phyloP scores from a whole-genome alignment of 2,888 invertebrate species.

The Oxytorus armatus region DNA sequence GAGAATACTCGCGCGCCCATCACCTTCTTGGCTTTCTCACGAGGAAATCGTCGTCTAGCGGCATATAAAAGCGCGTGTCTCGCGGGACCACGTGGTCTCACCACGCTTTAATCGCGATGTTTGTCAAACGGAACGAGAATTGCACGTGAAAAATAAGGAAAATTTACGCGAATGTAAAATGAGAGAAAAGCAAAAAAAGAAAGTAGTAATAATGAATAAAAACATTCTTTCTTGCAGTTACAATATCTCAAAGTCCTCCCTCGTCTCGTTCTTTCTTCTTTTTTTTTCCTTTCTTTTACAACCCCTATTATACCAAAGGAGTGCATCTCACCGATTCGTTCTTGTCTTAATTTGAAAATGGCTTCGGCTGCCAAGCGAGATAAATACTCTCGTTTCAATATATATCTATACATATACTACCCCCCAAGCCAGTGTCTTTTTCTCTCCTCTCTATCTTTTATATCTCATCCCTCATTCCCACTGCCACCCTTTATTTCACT shows the following conservation, averaged over 20 bases:
- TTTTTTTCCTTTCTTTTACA: background rate
- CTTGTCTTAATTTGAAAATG: constrained; percentile 68
- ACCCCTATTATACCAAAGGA: constrained; percentile 56
- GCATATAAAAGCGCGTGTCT: constrained; percentile 1
- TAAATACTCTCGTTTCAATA: constrained; percentile 58
- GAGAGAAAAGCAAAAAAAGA: background rate
- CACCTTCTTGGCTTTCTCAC: constrained; percentile 77
- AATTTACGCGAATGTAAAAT: too few relatives aligned
- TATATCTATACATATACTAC: background rate
- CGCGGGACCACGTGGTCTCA: constrained; percentile 42
- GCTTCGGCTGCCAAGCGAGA: constrained; percentile 68
- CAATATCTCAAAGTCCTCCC: constrained; percentile 44
- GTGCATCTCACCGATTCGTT: constrained; percentile 66
- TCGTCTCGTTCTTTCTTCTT: background rate
- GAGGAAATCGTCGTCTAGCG: constrained; percentile 50
- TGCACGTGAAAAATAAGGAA: too few relatives aligned
- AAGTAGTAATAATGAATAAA: background rate
- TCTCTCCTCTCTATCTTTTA: background rate
- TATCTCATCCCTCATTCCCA: constrained; percentile 37
- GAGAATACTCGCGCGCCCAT: constrained; percentile 69
- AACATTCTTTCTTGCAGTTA: constrained; percentile 49
- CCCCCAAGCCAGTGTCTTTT: constrained; percentile 13
- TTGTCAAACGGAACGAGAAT: background rate
- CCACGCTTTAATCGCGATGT: background rate
- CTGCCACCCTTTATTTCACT: constrained; percentile 53